Base-by-base conservation (phyloP, 2,113 vertebrate species). In the Hemichromis elongatus region DNA sequence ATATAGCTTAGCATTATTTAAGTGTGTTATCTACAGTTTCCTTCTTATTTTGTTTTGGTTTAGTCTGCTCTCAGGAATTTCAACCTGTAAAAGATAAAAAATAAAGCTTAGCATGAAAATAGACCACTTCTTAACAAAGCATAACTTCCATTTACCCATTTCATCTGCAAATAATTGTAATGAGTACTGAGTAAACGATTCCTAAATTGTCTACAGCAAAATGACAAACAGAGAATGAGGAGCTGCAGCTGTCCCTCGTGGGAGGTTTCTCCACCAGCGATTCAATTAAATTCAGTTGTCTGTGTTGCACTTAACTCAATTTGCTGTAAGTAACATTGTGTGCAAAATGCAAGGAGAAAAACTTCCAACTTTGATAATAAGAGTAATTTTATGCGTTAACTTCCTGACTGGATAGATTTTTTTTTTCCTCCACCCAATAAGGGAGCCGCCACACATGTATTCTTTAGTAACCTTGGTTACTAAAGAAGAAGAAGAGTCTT, bases 231-330 rank as follows among this genome's bases (percentile, higher is more conserved):
- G 61, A 66, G 61, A 66, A 37, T 6, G 6, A 21, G 61, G 33
- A 85, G 47, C 63, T 61, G 82, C 80, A 93, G 88, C 83, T 82
- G 78, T 59, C 37, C 61, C 77, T 87, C 13, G 82, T 92, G 87
- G 91, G 92, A 90, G 87, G 85, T 30, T 89, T 70, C 68, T 47
- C 56, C 54, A 8, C 83, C 82, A 86, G 84, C 42, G 40, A 77
- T 63, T 90, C 80, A 89, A 91, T 91, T 90, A 77, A 87, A 88
- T 92, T 86, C 75, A 55, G 77, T 77, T 91, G 79, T 87, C 75
- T 86, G 77, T 82, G 88, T 57, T 84, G 56, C 19, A 24, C 40
- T 86, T 85, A 68, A 83, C 83, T 84, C 42, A 37, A 63, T 82
- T 54, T 83, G 28, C 63, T 82, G 53, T 84, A 59, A 42, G 84